Conservation (phyloP, 23 tunicate species). For the Corella eumyota region DNA sequence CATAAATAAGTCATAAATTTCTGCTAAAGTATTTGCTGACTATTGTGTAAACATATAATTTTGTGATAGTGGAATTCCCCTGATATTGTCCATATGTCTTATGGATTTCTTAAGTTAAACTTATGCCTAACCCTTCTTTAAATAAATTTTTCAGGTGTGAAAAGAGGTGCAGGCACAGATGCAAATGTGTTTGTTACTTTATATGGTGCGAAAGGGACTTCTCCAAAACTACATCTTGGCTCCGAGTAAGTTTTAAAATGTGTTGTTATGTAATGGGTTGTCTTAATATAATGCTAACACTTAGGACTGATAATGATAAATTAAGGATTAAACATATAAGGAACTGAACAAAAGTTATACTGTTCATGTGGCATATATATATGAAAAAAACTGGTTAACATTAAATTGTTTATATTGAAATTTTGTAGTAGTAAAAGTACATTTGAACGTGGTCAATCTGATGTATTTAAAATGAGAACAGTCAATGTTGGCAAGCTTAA, state of each 20-base stretch:
- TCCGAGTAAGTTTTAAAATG: constrained; percentile 32
- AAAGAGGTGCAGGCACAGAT: constrained; percentile 92
- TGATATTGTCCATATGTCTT: too few species aligned
- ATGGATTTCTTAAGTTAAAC: too few species aligned
- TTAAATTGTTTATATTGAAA: neutral
- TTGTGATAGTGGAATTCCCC: too few species aligned
- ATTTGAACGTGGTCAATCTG: constrained; percentile 88
- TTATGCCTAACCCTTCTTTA: too few species aligned
- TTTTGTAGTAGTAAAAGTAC: constrained; percentile 31
- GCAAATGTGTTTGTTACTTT: constrained; percentile 92
- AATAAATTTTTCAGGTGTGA: constrained; percentile 82
- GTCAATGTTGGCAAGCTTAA: constrained; percentile 81
- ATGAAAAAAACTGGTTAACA: neutral
- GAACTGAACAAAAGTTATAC: too few species aligned
- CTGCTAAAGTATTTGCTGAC: too few species aligned
- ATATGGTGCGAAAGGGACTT: constrained; percentile 68
- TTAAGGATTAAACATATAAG: too few species aligned
- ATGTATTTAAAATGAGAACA: constrained; percentile 55
- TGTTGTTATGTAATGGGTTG: neutral
- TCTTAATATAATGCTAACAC: neutral
- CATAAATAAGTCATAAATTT: too few species aligned
- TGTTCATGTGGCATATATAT: too few species aligned
- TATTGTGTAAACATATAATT: too few species aligned
- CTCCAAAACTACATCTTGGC: constrained; percentile 68
- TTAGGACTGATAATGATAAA: neutral